Evolutionary conservation across 2,888 invertebrate species (phyloP).

Genomic region (Trissonchulus latispiculum): DNA sequence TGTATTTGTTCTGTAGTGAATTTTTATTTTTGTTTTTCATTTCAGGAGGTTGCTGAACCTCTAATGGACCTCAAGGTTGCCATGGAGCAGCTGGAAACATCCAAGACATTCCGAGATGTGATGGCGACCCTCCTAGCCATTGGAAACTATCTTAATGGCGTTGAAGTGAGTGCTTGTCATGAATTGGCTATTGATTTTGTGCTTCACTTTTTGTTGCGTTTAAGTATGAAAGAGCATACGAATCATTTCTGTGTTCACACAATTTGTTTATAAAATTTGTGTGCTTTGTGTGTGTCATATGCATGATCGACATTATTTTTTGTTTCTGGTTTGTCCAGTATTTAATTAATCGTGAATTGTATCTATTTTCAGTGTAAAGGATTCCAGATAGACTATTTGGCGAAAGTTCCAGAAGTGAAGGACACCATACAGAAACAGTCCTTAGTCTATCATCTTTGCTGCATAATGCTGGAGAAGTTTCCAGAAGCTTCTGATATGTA

Average conservation of each 20-base stretch:
- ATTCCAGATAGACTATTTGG: conserved; percentile 90
- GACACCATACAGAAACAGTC: conserved; percentile 99
- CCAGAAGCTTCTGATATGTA: conserved; percentile 91
- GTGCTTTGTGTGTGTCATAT: no score
- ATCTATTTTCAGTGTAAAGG: conserved; percentile 63
- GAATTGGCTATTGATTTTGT: no score
- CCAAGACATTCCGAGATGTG: conserved; percentile 88
- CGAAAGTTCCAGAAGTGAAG: conserved; percentile 80
- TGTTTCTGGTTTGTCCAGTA: no score
- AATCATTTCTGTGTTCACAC: no score
- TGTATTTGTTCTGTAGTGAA: no score
- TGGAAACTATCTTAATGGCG: conserved; percentile 90
- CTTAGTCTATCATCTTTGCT: conserved; percentile 86
- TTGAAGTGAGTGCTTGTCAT: conserved; percentile 54
- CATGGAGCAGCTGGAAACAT: conserved; percentile 74
- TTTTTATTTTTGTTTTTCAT: conserved; percentile 17
- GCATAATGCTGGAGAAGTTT: conserved; percentile 91
- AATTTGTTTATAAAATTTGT: no score
- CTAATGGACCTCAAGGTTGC: conserved; percentile 96
- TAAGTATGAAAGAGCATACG: no score
- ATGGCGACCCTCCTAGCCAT: conserved; percentile 83
- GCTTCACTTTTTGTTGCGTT: no score
- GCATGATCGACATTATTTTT: no score
- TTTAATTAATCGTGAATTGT: no score
- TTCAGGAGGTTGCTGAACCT: conserved; percentile 94